Conservation (phyloP, 1,140 invertebrate species). For the Drosophila seguyi region DNA sequence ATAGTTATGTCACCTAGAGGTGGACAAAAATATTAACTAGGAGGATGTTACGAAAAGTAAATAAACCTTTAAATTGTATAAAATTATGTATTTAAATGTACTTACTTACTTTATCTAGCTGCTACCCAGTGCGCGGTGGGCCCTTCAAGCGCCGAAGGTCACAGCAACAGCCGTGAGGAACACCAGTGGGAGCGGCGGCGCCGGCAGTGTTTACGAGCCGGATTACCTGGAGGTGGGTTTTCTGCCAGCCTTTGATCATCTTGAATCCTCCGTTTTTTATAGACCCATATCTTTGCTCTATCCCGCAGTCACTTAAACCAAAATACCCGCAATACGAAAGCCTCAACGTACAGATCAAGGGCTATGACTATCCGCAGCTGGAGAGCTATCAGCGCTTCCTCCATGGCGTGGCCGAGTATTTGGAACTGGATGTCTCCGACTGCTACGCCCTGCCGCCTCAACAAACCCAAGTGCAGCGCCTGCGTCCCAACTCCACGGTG, state of each 20-base stretch:
- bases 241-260: not conserved
- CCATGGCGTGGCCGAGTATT: constrained; percentile 89
- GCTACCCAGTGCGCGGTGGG: constrained; percentile 29
- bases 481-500: constrained; percentile 89
- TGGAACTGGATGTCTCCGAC: constrained; percentile 92
- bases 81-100: constrained; percentile 13
- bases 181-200: constrained; percentile 45
- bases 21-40: too few relatives aligned
- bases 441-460: constrained; percentile 91
- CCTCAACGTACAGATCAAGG: constrained; percentile 92
- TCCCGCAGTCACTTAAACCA: constrained; percentile 87
- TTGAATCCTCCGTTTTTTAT: not conserved
- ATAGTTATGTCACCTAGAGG: too few relatives aligned
- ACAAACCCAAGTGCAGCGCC: constrained; percentile 88
- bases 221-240: constrained; percentile 86
- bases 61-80: constrained; percentile 29
- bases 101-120: constrained; percentile 34
- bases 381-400: constrained; percentile 93
- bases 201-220: constrained; percentile 86
- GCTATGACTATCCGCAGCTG: constrained; percentile 92
- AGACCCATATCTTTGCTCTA: not conserved
- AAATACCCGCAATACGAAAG: constrained; percentile 90
- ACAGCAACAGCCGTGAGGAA: constrained; percentile 4
- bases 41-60: constrained; percentile 62
- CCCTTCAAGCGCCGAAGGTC: constrained; percentile 37